Conservation (phyloP, 2,797 vertebrate species). For the Gastrophryne carolinensis region DNA sequence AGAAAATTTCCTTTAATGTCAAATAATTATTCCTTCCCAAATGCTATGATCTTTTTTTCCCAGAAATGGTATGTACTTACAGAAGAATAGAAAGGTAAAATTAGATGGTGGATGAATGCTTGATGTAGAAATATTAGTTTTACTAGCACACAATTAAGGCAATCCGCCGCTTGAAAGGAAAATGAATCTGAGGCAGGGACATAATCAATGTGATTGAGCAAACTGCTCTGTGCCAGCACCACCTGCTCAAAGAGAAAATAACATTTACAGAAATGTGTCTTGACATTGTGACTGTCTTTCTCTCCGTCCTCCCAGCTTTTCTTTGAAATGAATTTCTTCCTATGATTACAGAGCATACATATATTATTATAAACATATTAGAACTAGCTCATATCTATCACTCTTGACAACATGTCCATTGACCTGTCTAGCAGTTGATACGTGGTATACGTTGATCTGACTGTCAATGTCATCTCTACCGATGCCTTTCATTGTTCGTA, state of each 20-base stretch:
- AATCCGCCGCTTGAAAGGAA: slow-evolving; percentile 25
- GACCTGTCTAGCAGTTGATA: no score
- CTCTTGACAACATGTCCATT: no score
- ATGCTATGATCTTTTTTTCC: slow-evolving; percentile 35
- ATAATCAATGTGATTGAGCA: slow-evolving; percentile 3
- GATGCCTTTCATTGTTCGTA: no score
- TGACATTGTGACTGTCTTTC: not conserved
- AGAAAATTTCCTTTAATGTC: slow-evolving; percentile 35
- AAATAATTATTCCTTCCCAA: slow-evolving; percentile 28
- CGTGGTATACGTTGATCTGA: no score
- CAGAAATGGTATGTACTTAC: slow-evolving; percentile 12
- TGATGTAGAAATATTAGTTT: slow-evolving; percentile 31
- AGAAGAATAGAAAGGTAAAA: slow-evolving; percentile 13
- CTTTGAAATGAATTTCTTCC: no score
- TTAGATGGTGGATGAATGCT: slow-evolving; percentile 14
- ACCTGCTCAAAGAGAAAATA: not conserved
- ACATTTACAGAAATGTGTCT: no score
- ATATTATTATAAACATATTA: no score
- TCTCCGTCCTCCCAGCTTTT: not conserved
- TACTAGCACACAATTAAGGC: slow-evolving; percentile 15
- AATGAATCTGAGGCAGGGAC: slow-evolving; percentile 9
- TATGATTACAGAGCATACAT: no score
- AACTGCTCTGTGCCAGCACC: not conserved
- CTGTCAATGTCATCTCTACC: no score
- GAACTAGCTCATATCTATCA: no score